A percentile compares a stretch with the other conserved stretches of the same genome.
phyloP scores from a whole-genome alignment of 2,888 invertebrate species.

The Acleris holmiana region DNA sequence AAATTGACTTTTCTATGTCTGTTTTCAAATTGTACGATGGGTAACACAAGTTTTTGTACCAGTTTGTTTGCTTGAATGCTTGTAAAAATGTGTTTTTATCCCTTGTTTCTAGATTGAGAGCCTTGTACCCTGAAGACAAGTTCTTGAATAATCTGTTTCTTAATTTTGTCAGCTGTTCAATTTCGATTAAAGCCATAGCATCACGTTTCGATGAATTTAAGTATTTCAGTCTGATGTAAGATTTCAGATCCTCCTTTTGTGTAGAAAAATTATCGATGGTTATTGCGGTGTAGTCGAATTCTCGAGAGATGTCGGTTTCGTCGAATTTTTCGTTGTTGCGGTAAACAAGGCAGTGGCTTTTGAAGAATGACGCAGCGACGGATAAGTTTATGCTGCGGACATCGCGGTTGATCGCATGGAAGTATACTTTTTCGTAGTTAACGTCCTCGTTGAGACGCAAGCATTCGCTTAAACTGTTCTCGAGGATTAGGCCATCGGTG shows the following conservation, averaged over 20 bases:
- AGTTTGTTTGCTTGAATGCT: slow-evolving; percentile 45
- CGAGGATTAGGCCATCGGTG: slow-evolving; percentile 48
- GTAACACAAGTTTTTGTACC: slow-evolving; percentile 46
- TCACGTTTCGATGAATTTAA: slow-evolving; percentile 44
- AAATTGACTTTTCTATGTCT: slow-evolving; percentile 52
- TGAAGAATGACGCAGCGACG: slow-evolving; percentile 47
- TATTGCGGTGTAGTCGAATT: slow-evolving; percentile 51
- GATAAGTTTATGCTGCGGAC: slow-evolving; percentile 43
- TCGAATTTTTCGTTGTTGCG: slow-evolving; percentile 47
- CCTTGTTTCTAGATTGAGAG: slow-evolving; percentile 42
- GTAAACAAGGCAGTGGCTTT: slow-evolving; percentile 47
- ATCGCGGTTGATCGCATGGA: slow-evolving; percentile 45
- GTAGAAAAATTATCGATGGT: slow-evolving; percentile 46
- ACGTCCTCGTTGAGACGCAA: slow-evolving; percentile 45
- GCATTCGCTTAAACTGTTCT: slow-evolving; percentile 32
- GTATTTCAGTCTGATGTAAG: slow-evolving; percentile 54
- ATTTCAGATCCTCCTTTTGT: slow-evolving; percentile 49
- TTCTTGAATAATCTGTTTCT: slow-evolving; percentile 45
- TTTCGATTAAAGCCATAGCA: slow-evolving; percentile 47
- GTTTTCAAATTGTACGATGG: slow-evolving; percentile 39
- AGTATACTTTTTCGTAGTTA: slow-evolving; percentile 49
- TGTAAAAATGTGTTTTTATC: slow-evolving; percentile 45
- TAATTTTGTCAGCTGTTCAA: slow-evolving; percentile 49
- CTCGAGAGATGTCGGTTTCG: slow-evolving; percentile 48
- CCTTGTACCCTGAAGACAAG: slow-evolving; percentile 33